Conservation (phyloP, 2,113 vertebrate species). For the Muntiacus reevesi region DNA sequence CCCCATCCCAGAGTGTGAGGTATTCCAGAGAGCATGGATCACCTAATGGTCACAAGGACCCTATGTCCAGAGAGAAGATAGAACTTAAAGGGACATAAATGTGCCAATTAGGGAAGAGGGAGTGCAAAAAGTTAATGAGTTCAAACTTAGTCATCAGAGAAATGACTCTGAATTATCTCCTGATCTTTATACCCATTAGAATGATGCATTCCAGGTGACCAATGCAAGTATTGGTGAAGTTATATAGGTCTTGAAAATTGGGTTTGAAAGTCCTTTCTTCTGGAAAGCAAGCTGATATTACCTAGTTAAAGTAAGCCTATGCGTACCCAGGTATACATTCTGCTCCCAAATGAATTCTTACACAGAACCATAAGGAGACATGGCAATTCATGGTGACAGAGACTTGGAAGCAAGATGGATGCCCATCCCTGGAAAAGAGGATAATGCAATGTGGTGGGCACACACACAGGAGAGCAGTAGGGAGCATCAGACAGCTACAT, state of each 20-base stretch:
- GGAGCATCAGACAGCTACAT: neutral
- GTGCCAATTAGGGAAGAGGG: neutral
- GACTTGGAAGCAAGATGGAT: neutral
- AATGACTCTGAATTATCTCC: neutral
- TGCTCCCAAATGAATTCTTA: neutral
- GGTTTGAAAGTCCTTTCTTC: neutral
- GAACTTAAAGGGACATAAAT: neutral
- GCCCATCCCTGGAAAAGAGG: neutral
- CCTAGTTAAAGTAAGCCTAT: neutral
- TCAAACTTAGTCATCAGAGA: neutral
- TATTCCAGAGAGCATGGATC: neutral
- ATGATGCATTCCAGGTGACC: neutral
- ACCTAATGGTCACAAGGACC: neutral
- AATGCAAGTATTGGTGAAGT: neutral
- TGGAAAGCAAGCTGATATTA: neutral
- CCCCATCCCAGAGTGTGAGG: neutral
- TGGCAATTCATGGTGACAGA: neutral
- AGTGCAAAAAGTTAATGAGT: neutral
- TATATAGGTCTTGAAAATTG: neutral
- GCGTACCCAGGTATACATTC: neutral
- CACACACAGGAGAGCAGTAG: too few relatives aligned
- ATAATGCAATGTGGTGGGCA: neutral
- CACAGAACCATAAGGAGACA: neutral
- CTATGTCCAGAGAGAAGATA: neutral
- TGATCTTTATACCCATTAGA: neutral